A percentile compares a stretch with the other conserved stretches of the same genome.
Evolutionary conservation across 2,113 vertebrate genomes (phyloP).

Genomic region (Myotis yumanensis): DNA sequence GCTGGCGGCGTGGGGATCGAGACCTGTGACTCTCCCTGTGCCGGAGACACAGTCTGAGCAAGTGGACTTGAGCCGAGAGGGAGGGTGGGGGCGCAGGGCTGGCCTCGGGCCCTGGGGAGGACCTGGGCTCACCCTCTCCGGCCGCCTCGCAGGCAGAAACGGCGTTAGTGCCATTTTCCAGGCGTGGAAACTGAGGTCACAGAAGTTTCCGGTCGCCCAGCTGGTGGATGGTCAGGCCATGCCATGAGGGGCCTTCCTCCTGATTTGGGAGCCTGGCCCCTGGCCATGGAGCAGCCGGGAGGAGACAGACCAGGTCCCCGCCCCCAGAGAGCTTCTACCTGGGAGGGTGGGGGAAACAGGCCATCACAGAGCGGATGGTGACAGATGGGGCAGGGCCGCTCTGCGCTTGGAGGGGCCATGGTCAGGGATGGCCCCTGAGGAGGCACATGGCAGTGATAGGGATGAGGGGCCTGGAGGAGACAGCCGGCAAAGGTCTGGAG

Average conservation of each 20-base stretch:
- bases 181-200: not conserved
- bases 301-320: too few species aligned
- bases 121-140: too few species aligned
- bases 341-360: too few species aligned
- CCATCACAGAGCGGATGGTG: not conserved
- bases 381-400: not conserved
- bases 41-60: not conserved
- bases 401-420: not conserved
- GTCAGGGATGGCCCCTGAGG: not conserved
- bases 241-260: not conserved
- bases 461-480: not conserved
- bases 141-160: accelerated
- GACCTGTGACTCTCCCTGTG: accelerated
- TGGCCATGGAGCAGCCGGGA: not conserved
- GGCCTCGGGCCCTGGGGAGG: not conserved
- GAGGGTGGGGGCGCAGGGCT: too few species aligned
- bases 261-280: not conserved
- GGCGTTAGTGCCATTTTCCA: not conserved
- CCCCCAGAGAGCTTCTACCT: not conserved
- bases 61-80: not conserved
- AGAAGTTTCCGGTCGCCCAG: not conserved
- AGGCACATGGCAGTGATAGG: not conserved
- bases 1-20: not conserved
- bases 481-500: not conserved
- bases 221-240: not conserved